These are phyloP conservation scores for Bilobella aurantiaca DNA, from an alignment of 1,140 invertebrate genomes.

Conservation along the genomic window DNA sequence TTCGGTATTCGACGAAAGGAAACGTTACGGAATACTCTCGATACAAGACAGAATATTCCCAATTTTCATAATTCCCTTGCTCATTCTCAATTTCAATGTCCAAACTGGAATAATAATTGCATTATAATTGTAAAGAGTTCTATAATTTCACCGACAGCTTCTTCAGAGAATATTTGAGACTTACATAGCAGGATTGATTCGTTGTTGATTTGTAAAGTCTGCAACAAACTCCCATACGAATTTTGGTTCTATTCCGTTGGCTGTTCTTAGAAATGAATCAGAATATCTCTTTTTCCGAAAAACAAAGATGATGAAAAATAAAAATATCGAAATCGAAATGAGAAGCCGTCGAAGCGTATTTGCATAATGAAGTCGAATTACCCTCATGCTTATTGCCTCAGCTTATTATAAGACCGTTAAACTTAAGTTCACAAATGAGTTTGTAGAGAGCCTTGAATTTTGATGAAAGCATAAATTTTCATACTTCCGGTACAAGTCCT, in stretches of 20 bases:
- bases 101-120: slow-evolving; percentile 45
- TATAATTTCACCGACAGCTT: too few species aligned
- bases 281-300: neutral
- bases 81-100: slow-evolving; percentile 52
- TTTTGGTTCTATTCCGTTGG: slow-evolving; percentile 39
- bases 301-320: neutral
- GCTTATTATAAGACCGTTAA: too few species aligned
- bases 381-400: neutral
- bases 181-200: slow-evolving; percentile 60
- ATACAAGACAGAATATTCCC: slow-evolving; percentile 57
- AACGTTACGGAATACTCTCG: slow-evolving; percentile 53
- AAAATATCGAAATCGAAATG: neutral
- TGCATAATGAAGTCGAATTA: neutral
- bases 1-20: slow-evolving; percentile 50
- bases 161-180: too few species aligned
- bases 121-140: too few species aligned
- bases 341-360: neutral
- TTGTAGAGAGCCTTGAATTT: too few species aligned
- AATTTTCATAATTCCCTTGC: slow-evolving; percentile 54
- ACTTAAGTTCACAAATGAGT: too few species aligned
- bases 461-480: too few species aligned
- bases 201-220: slow-evolving; percentile 60
- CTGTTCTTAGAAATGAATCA: neutral
- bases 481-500: too few species aligned
- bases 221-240: slow-evolving; percentile 60